phyloP scores from a whole-genome alignment of 2,888 invertebrate species.

The Brachyptera risi region DNA sequence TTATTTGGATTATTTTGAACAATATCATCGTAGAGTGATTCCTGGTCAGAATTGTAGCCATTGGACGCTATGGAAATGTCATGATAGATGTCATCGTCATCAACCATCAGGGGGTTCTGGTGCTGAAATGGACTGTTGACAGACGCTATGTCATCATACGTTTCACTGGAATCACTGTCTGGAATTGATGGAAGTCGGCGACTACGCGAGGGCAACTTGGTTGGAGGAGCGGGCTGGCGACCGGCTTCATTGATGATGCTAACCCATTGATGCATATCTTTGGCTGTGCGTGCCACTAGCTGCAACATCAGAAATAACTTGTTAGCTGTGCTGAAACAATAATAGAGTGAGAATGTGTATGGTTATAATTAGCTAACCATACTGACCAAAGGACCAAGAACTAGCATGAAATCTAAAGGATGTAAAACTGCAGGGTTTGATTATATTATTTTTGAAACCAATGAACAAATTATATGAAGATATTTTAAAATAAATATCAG shows the following conservation, averaged over 20 bases:
- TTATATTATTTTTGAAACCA: too few species aligned
- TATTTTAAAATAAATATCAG: too few species aligned
- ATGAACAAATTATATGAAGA: too few species aligned
- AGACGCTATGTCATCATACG: conserved; percentile 28
- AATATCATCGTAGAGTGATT: conserved; percentile 24
- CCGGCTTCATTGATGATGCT: conserved; percentile 32
- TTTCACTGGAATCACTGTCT: neutral
- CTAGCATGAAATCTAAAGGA: too few species aligned
- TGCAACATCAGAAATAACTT: conserved; percentile 24
- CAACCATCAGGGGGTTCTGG: conserved; percentile 2
- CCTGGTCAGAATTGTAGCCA: neutral
- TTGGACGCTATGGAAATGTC: too few species aligned
- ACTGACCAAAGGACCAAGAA: too few species aligned
- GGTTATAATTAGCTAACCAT: too few species aligned
- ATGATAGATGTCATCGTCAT: conserved; percentile 6
- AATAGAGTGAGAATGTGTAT: too few species aligned
- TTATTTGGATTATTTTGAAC: neutral
- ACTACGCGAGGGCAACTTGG: neutral
- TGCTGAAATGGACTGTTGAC: neutral
- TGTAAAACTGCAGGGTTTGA: too few species aligned
- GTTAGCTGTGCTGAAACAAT: too few species aligned
- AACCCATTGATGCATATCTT: conserved; percentile 38
- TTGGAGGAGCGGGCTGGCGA: neutral
- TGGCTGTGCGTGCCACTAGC: conserved; percentile 37
- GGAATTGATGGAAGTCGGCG: conserved; percentile 23